A percentile compares a stretch with the other conserved stretches of the same genome.
These are phyloP conservation scores for Ptyas mucosa DNA, from an alignment of 2,113 vertebrate genomes.

Conservation along the genomic window DNA sequence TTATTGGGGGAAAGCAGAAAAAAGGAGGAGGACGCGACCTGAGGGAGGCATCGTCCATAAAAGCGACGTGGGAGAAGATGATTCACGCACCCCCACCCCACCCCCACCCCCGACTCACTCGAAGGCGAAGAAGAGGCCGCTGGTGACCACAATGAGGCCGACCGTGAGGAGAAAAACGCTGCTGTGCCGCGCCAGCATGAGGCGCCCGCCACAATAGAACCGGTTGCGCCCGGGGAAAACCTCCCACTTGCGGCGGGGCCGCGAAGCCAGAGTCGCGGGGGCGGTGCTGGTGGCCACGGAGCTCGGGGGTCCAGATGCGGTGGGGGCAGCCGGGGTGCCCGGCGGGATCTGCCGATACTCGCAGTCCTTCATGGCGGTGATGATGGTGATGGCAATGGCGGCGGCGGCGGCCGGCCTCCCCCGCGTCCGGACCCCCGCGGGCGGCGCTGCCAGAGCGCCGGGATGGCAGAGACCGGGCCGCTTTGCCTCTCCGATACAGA, in stretches of 20 bases:
- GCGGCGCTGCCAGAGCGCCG: neutral
- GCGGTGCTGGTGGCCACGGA: constrained; percentile 33
- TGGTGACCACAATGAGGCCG: constrained; percentile 86
- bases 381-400: neutral
- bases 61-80: neutral
- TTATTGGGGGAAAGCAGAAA: neutral
- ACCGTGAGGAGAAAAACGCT: constrained; percentile 88
- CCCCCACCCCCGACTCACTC: constrained; percentile 77
- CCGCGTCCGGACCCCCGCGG: neutral
- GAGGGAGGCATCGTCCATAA: neutral
- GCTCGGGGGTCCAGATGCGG: neutral
- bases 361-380: constrained; percentile 72
- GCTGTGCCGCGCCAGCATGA: constrained; percentile 85
- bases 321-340: constrained; percentile 24
- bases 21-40: neutral
- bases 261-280: constrained; percentile 20
- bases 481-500: neutral
- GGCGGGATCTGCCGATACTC: constrained; percentile 88
- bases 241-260: constrained; percentile 83
- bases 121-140: constrained; percentile 91
- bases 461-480: neutral
- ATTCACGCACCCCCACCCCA: neutral
- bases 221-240: constrained; percentile 88
- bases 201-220: constrained; percentile 86
- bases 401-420: neutral